phyloP scores from a whole-genome alignment of 2,888 invertebrate species.

The Xylophagus ater region DNA sequence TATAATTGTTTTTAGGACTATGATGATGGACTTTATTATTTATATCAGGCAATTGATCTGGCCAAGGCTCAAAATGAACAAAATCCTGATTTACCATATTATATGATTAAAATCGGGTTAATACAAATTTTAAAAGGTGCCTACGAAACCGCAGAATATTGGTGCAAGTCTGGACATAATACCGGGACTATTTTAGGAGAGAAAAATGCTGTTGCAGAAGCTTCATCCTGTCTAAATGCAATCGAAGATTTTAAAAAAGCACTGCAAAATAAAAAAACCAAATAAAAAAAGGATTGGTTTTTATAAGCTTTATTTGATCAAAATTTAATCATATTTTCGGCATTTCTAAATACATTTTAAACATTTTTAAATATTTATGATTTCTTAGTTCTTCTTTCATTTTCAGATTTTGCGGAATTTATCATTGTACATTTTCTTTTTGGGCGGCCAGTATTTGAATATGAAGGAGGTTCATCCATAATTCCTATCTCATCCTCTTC shows the following conservation, averaged over 20 bases:
- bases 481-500: no score
- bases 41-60: constrained; percentile 38
- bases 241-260: background rate
- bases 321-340: no score
- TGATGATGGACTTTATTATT: constrained; percentile 35
- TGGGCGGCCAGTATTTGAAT: no score
- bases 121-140: constrained; percentile 34
- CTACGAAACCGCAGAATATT: constrained; percentile 29
- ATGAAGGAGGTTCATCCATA: no score
- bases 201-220: constrained; percentile 11
- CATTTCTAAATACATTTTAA: constrained; percentile 1
- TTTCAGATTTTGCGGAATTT: no score
- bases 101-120: constrained; percentile 36
- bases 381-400: no score
- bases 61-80: constrained; percentile 33
- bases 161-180: constrained; percentile 33
- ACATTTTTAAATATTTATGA: no score
- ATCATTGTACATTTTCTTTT: no score
- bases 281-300: background rate
- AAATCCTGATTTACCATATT: constrained; percentile 39
- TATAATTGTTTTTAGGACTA: constrained; percentile 27
- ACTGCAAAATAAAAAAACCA: background rate
- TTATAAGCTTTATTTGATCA: no score
- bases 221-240: background rate
- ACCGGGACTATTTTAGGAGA: constrained; percentile 22